These are phyloP conservation scores for Planiliza haematocheilus DNA, from an alignment of 2,113 vertebrate genomes.

Conservation along the genomic window DNA sequence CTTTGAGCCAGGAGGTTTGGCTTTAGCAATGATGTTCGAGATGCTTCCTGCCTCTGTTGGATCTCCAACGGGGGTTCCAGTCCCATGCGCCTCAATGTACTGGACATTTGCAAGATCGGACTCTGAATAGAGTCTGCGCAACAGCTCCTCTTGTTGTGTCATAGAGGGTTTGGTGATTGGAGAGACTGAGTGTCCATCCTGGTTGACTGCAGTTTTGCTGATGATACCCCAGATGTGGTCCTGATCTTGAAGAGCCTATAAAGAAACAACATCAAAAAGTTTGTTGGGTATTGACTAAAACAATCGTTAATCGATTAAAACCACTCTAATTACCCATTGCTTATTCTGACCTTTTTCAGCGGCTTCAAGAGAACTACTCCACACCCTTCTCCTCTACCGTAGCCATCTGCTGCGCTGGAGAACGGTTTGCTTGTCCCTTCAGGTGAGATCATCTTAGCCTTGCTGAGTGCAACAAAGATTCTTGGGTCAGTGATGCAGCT, in stretches of 20 bases:
- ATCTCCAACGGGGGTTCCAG: constrained; percentile 88
- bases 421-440: constrained; percentile 90
- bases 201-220: constrained; percentile 86
- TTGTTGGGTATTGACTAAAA: no score
- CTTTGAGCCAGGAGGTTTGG: constrained; percentile 65
- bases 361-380: constrained; percentile 88
- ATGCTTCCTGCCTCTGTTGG: constrained; percentile 85
- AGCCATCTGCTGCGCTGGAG: constrained; percentile 86
- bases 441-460: constrained; percentile 89
- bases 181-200: constrained; percentile 84
- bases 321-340: neutral
- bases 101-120: constrained; percentile 83
- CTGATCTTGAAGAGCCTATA: constrained; percentile 82
- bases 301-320: no score
- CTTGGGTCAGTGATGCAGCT: constrained; percentile 86
- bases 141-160: constrained; percentile 86
- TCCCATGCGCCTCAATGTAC: constrained; percentile 90
- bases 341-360: constrained; percentile 81
- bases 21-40: constrained; percentile 82
- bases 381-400: constrained; percentile 91
- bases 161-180: constrained; percentile 88
- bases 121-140: constrained; percentile 83
- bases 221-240: constrained; percentile 89
- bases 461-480: constrained; percentile 87
- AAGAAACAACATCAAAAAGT: neutral